Evolutionary conservation across 2,888 invertebrate species (phyloP).

Genomic region (Philereme vetulata): DNA sequence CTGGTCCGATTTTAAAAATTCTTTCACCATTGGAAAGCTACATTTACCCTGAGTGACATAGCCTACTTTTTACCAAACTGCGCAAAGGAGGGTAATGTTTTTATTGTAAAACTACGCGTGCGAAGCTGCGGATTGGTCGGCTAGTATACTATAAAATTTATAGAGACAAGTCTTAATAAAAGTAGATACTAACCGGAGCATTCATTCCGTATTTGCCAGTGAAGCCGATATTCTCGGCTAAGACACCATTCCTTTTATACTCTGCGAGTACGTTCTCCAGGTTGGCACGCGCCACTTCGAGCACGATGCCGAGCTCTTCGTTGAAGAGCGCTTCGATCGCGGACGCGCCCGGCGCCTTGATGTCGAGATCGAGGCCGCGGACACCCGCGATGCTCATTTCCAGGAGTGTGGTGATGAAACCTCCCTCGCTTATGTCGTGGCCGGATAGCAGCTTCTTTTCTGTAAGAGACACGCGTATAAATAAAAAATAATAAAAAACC

Average conservation of each 20-base stretch:
- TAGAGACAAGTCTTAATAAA: too few relatives aligned
- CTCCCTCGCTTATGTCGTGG: slow-evolving; percentile 99
- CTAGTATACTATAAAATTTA: too few relatives aligned
- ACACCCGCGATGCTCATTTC: slow-evolving; percentile 99
- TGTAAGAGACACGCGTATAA: slow-evolving; percentile 47
- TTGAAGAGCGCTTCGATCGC: slow-evolving; percentile 89
- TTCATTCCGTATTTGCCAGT: slow-evolving; percentile 87
- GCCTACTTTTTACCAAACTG: too few relatives aligned
- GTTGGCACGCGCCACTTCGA: slow-evolving; percentile 87
- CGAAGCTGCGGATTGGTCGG: too few relatives aligned
- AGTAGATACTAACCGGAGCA: slow-evolving; percentile 73
- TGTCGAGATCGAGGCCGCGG: slow-evolving; percentile 88
- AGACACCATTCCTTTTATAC: slow-evolving; percentile 85
- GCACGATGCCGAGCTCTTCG: slow-evolving; percentile 93
- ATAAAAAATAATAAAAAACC: too few relatives aligned
- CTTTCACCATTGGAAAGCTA: too few relatives aligned
- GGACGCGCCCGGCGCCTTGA: slow-evolving; percentile 74
- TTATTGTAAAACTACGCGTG: too few relatives aligned
- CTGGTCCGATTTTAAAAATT: too few relatives aligned
- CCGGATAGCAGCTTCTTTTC: slow-evolving; percentile 90
- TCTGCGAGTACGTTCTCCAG: slow-evolving; percentile 83
- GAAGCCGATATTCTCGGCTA: slow-evolving; percentile 87
- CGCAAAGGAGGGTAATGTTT: too few relatives aligned
- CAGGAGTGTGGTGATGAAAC: slow-evolving; percentile 93
- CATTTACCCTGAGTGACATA: too few relatives aligned